Conservation (phyloP, 2,888 invertebrate genomes). For the Hydrotaea cyrtoneurina region DNA sequence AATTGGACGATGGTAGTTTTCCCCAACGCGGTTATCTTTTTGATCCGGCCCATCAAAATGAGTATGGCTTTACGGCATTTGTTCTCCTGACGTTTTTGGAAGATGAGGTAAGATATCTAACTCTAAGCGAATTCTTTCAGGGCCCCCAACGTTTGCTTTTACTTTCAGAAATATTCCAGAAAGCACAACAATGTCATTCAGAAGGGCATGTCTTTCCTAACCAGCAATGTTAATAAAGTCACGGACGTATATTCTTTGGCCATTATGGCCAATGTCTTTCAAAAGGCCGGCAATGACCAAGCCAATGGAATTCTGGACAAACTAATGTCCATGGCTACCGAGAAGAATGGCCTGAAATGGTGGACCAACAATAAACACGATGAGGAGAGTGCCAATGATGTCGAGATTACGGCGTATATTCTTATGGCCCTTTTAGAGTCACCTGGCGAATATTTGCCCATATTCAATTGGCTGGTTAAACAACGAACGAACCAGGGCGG, state of each 20-base stretch:
- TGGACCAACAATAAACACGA: conserved; percentile 83
- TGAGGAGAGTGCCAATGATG: conserved; percentile 82
- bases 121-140: not conserved
- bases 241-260: conserved; percentile 88
- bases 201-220: conserved; percentile 88
- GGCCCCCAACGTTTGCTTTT: too few species aligned
- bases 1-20: conserved; percentile 50
- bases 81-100: conserved; percentile 87
- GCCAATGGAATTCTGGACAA: conserved; percentile 81
- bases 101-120: conserved; percentile 79
- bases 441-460: conserved; percentile 78
- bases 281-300: conserved; percentile 85
- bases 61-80: conserved; percentile 88
- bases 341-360: conserved; percentile 85
- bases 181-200: conserved; percentile 85
- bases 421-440: conserved; percentile 84
- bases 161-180: conserved; percentile 5
- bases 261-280: conserved; percentile 87
- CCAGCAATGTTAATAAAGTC: conserved; percentile 84
- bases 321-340: conserved; percentile 81
- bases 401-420: conserved; percentile 93
- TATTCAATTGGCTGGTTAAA: conserved; percentile 87
- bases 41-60: conserved; percentile 83
- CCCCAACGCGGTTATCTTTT: conserved; percentile 82
- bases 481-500: conserved; percentile 85